phyloP scores from a whole-genome alignment of 2,797 vertebrate genomes.

The Tapera naevia region DNA sequence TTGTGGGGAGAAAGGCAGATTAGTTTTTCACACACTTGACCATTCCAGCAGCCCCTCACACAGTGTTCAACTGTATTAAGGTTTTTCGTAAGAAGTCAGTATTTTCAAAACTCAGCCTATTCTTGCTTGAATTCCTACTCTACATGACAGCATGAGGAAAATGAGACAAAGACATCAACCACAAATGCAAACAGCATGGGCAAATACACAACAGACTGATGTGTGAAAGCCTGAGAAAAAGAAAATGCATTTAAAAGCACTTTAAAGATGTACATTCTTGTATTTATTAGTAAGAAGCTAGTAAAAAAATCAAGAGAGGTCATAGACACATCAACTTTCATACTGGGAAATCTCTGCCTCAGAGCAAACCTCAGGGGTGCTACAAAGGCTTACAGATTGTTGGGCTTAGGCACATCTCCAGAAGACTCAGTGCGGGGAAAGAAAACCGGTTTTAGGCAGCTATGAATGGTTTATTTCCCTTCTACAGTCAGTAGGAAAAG shows the following conservation, averaged over 20 bases:
- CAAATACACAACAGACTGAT: neutral
- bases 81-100: rapidly evolving
- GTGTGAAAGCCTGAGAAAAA: neutral
- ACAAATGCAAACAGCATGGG: neutral
- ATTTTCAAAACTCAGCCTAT: neutral
- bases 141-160: neutral
- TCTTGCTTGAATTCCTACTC: neutral
- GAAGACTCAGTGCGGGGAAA: neutral
- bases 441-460: neutral
- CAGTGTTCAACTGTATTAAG: rapidly evolving
- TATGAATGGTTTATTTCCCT: neutral
- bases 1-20: neutral
- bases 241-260: neutral
- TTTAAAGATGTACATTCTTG: slow-evolving; percentile 18
- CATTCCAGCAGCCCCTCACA: rapidly evolving
- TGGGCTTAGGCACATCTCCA: neutral
- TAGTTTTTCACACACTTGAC: too few species aligned
- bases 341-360: neutral
- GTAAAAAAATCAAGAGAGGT: neutral
- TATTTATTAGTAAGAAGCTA: neutral
- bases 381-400: neutral
- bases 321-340: neutral
- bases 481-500: neutral
- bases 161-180: neutral
- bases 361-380: neutral